Base-by-base conservation (phyloP, 1,140 invertebrate genomes). In the Sycophaga agraensis region DNA sequence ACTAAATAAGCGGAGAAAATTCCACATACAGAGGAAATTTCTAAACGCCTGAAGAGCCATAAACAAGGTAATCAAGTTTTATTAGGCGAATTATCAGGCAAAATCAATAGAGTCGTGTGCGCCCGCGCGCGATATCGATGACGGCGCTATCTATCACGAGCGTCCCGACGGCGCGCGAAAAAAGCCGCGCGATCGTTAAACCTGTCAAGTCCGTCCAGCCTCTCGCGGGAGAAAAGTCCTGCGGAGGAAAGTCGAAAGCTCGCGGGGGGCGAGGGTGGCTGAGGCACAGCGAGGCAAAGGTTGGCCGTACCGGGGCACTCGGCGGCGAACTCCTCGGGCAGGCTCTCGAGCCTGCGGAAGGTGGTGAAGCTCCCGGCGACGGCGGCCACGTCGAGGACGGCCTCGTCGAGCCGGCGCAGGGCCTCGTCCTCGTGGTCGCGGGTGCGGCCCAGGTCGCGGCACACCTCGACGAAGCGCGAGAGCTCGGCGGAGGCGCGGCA, bases 301-400 rank as follows among this genome's bases (percentile, higher is more conserved):
- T 39, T 6, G 16, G 14, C 16, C 14, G 14, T 24, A 31, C 35
- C 37, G 3, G 19, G 39, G 16, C 19, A 54, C 16, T 2, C 3
- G 6, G 42, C 56, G 11, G 34, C 22, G 0, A 7, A 14, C 17
- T 59, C 39, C 22, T 54, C 50, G 43, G 16, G 31, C 22, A 39
- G 19, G 3, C 26, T 12, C 2, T 31, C 50, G 50, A 39, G 42
- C 2, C 4, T 26, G 28, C 37, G 31, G 17, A 56, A 46, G 4
- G 39, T 45, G 8, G 37, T 16, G 35, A 63, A 64, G n/a, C 40
- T 53, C n/a, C 42, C 49, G 24, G 62, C 62, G 8, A 64, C 55
- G 0, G 42, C 50, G 16, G 55, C 56, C 8, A 64, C 62, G 31
- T 37, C 62, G n/a, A 45, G 43, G 0, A 64, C 62, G 1, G 62